Base-by-base conservation (phyloP, 2,888 invertebrate species). In the Campaea margaritaria region DNA sequence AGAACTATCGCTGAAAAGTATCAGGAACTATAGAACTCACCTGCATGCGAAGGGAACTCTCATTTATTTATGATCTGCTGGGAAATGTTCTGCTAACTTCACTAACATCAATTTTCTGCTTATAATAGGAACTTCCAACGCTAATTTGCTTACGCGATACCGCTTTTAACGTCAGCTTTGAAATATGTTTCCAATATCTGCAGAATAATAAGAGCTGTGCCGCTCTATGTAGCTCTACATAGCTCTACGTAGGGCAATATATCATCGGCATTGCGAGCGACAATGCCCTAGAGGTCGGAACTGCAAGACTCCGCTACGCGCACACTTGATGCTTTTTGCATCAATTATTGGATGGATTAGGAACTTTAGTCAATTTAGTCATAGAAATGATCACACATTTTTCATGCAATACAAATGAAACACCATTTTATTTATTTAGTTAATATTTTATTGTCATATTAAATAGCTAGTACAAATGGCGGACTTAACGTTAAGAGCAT, bases 131-230 rank as follows among this genome's bases (percentile, higher is more conserved):
- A 52, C 2, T 48, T 43, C 43, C 12, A 31, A 21, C 34, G 38
- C 39, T 49, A 58, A 58, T 58, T 58, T 49, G 58, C 52, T 52
- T 52, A 43, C 58, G 48, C 43, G 48, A 34, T 48, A 58, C 48
- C 44, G 53, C 53, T 58, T 58, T 49, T 41, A 58, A 28, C 49
- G 44, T 28, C 47, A 31, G 21, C 39, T 14, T 13, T 31, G 45
- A 53, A 58, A 53, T 49, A 49, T 58, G 48, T 39, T 47, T 44
- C 53, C 49, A 53, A 53, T 53, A 49, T 44, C 16, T 15, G 16
- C 28, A 16, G 31, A 47, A 58, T 48, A 47, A 43, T 38, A 48
- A 28, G n/a, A 28, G 50, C 31, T n/a, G 7, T 42, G 41, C 36
- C 27, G 50, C 41, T 39, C 34, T 38, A 28, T 9, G 15, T 34